Base-by-base conservation (phyloP, 2,113 vertebrate genomes). In the Microcebus lehilahytsara region DNA sequence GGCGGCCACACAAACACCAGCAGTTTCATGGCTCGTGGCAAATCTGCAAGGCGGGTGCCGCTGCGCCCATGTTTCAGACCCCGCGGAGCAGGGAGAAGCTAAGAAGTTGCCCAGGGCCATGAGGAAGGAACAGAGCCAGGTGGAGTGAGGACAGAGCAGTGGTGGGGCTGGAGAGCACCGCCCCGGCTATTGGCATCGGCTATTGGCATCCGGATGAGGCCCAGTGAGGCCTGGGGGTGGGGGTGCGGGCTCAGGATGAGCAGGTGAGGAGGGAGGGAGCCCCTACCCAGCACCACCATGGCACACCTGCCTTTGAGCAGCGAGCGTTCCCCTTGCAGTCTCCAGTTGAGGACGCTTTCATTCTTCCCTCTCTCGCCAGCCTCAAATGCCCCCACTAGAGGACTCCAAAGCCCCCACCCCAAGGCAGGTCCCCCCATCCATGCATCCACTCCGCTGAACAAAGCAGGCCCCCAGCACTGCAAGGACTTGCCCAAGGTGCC, bases 1-100 rank as follows among this genome's bases (percentile, higher is more conserved):
- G 12, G 79, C 4, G 10, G 80, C 9, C 30, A 23, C 22, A 56
- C 5, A 5, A 34, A 62, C 64, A 1, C 74, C 5, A 19, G 27
- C 62, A 60, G 8, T 51, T 20, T 20, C 34, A 2, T 2, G 3
- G 53, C 22, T n/a, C 49, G 0, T 58, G 20, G n/a, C 0, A 0
- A 51, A 17, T 34, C 56, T n/a, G 5, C 32, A 27, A 19, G 16
- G 56, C n/a, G 27, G 27, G 9, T 17, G 30, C 80, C 9, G 17
- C 5, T 6, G 9, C 1, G 11, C 20, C 19, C 34, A 1, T 51
- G 79, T n/a, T 30, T 69, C 94, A 92, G 51, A 66, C 60, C 34
- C 71, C 78, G 5, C 23, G 10, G 60, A 72, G 46, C 81, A 75
- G 40, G 53, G 37, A 71, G 62, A 85, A 64, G 60, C 46, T 16